Conservation (phyloP, 2,113 vertebrate genomes). For the Pachypanchax playfairii region DNA sequence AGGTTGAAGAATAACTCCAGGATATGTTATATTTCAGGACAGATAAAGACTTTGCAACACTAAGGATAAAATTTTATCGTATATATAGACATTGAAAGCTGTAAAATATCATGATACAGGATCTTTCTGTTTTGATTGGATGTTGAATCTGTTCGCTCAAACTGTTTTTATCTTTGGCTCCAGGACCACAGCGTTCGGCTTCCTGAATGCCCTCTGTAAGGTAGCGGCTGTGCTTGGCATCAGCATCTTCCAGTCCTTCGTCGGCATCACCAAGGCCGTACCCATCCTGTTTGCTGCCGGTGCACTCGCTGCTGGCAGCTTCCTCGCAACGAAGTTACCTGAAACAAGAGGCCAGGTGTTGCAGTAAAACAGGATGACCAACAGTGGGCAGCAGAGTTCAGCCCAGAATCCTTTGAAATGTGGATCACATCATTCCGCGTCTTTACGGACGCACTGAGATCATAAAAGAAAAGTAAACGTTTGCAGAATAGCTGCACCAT, state of each 20-base stretch:
- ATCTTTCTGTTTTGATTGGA: too few relatives aligned
- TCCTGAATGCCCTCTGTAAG: constrained; percentile 94
- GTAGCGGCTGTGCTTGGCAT: constrained; percentile 94
- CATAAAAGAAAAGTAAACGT: constrained; percentile 36
- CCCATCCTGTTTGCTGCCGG: constrained; percentile 92
- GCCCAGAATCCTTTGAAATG: constrained; percentile 73
- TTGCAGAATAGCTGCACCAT: constrained; percentile 22
- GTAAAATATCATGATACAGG: too few relatives aligned
- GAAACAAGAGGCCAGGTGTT: constrained; percentile 93
- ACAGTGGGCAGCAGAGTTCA: constrained; percentile 59
- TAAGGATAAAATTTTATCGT: too few relatives aligned
- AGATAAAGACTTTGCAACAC: too few relatives aligned
- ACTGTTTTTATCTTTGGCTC: constrained; percentile 12
- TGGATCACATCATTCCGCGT: constrained; percentile 46
- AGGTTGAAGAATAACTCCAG: too few relatives aligned
- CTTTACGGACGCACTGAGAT: constrained; percentile 24
- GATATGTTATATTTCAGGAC: too few relatives aligned
- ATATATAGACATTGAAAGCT: too few relatives aligned
- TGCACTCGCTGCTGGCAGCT: constrained; percentile 90
- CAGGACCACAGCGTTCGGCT: constrained; percentile 94
- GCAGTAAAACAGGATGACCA: constrained; percentile 80
- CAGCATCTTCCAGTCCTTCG: constrained; percentile 97
- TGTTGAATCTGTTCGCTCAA: background rate
- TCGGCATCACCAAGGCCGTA: constrained; percentile 93
- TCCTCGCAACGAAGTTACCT: constrained; percentile 91